Evolutionary conservation across 2,888 invertebrate genomes (phyloP).

Genomic region (Papilio elwesi): DNA sequence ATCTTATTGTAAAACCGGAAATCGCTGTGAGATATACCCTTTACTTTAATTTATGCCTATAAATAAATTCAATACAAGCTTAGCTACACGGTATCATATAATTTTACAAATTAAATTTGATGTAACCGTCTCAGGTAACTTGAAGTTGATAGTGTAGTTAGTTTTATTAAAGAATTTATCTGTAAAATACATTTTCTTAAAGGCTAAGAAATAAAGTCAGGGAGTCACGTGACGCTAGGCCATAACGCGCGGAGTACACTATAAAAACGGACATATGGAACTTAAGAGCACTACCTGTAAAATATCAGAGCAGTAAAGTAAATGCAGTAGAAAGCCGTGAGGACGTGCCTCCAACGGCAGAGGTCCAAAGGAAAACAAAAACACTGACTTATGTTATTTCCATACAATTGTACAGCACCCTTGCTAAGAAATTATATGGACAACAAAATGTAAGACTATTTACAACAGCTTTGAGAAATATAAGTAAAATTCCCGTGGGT

Average conservation of each 20-base stretch:
- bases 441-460: neutral
- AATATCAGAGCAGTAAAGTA: slow-evolving; percentile 83
- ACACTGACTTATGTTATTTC: slow-evolving; percentile 48
- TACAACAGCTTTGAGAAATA: neutral
- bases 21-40: slow-evolving; percentile 66
- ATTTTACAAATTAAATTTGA: neutral
- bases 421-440: slow-evolving; percentile 9
- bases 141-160: neutral
- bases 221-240: slow-evolving; percentile 78
- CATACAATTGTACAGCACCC: slow-evolving; percentile 8
- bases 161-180: neutral
- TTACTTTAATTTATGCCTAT: slow-evolving; percentile 54
- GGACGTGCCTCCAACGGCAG: slow-evolving; percentile 67
- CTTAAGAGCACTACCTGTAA: slow-evolving; percentile 82
- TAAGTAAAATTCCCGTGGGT: slow-evolving; percentile 23
- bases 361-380: slow-evolving; percentile 48
- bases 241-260: slow-evolving; percentile 78
- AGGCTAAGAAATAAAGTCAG: slow-evolving; percentile 51
- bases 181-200: slow-evolving; percentile 3
- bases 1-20: slow-evolving; percentile 73
- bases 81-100: neutral
- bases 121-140: neutral
- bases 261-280: slow-evolving; percentile 81
- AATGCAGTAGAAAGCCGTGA: slow-evolving; percentile 73
- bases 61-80: neutral